Base-by-base conservation (phyloP, 2,113 vertebrate genomes). In the Thamnaconus septentrionalis region DNA sequence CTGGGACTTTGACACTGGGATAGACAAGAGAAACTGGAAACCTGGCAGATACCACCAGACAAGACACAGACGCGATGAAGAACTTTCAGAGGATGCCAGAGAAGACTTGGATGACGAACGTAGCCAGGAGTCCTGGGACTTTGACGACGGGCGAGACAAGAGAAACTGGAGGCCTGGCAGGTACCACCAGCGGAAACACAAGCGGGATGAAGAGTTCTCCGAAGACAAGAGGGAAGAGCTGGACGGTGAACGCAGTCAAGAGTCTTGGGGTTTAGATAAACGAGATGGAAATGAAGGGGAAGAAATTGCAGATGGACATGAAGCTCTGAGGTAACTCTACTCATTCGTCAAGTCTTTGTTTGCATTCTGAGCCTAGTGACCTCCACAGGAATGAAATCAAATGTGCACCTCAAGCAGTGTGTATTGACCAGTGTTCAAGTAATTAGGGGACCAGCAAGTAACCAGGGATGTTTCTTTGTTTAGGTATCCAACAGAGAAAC, bases 401-500 rank as follows among this genome's bases (percentile, higher is more conserved):
- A 31, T 5, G 31, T 53, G 7, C 0, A 7, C 46, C 6, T 48
- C 31, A 12, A 44, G 43, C 10, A 31, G 7, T 5, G n/a, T 40
- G 2, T 11, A n/a, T 31, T 1, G 12, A 41, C 1, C 18, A 31
- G 18, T 31, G 18, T 45, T 1, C 11, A 48, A 45, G 42, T 4
- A 4, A 5, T 3, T 3, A 1, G 2, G 40, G 47, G 8, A 40
- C 1, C 12, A 41, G 18, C 1, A 5, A 48, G 5, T 80, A 40
- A 66, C 4, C 47, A 41, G 40, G 11, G 5, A 12, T 56, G 0
- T 75, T 73, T 81, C 63, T 31, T 31, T 31, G 18, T 31, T 31
- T 31, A 90, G 89, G 52, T 89, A 88, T 60, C 69, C 90, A 8
- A 71, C 81, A 12, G 81, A 91, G 64, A 96, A 94, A 69, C 90